Conservation (phyloP, 2,797 vertebrate species). For the Semotilus atromaculatus region DNA sequence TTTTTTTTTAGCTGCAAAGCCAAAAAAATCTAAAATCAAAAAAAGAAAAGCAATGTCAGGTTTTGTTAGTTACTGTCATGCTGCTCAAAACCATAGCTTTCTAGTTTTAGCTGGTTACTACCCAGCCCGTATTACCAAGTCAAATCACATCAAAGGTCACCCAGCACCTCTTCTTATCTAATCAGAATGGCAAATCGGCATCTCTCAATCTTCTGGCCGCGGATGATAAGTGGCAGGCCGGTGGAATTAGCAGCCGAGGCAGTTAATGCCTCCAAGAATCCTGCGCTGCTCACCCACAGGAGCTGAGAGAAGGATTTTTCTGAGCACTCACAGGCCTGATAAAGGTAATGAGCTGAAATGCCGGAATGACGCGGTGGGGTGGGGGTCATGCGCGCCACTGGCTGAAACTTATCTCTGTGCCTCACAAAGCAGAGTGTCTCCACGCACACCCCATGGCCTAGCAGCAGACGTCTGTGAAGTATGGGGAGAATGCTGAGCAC, state of each 20-base stretch:
- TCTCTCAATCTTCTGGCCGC: slow-evolving; percentile 35
- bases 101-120: slow-evolving; percentile 32
- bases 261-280: slow-evolving; percentile 40
- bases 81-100: background rate
- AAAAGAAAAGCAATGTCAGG: background rate
- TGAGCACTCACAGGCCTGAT: slow-evolving; percentile 52
- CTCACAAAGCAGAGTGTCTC: slow-evolving; percentile 59
- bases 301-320: slow-evolving; percentile 53
- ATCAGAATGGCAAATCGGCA: slow-evolving; percentile 30
- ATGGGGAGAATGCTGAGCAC: slow-evolving; percentile 51
- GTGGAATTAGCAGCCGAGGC: slow-evolving; percentile 34
- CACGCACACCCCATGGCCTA: slow-evolving; percentile 46
- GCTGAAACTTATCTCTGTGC: slow-evolving; percentile 58
- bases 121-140: slow-evolving; percentile 14
- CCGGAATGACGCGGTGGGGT: slow-evolving; percentile 41
- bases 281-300: slow-evolving; percentile 28
- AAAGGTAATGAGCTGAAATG: slow-evolving; percentile 64
- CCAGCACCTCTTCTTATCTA: slow-evolving; percentile 45
- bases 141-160: slow-evolving; percentile 51
- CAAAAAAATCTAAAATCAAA: too few relatives aligned
- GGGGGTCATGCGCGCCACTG: slow-evolving; percentile 39
- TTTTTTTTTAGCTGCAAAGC: background rate
- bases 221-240: slow-evolving; percentile 28
- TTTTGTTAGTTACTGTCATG: background rate
- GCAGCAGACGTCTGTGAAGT: slow-evolving; percentile 44